A percentile compares a stretch with the other conserved stretches of the same genome.
phyloP scores from a whole-genome alignment of 1,140 invertebrate genomes.

The Scylla paramamosain region DNA sequence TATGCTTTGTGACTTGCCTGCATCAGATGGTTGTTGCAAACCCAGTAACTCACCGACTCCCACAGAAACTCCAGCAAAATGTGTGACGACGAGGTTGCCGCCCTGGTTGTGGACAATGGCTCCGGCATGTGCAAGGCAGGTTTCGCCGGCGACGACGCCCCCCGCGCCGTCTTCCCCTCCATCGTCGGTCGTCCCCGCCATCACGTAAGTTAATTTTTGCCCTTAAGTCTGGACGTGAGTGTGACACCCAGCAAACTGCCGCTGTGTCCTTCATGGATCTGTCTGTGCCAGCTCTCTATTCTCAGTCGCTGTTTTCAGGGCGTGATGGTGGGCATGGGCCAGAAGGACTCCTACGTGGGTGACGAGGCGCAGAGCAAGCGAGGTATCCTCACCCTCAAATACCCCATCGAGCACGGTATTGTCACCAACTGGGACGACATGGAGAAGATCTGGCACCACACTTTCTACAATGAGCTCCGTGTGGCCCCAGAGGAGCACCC shows the following conservation, averaged over 20 bases:
- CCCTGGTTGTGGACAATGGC: slow-evolving; percentile 58
- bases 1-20: too few species aligned
- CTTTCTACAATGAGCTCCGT: slow-evolving; percentile 96
- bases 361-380: slow-evolving; percentile 96
- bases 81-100: slow-evolving; percentile 55
- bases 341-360: slow-evolving; percentile 93
- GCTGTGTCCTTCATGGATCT: not conserved
- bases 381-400: slow-evolving; percentile 94
- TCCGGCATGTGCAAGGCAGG: slow-evolving; percentile 54
- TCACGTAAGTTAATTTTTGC: not conserved
- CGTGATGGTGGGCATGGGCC: slow-evolving; percentile 97
- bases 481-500: slow-evolving; percentile 97
- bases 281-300: not conserved
- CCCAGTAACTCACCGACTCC: too few species aligned
- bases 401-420: slow-evolving; percentile 97
- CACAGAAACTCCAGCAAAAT: slow-evolving; percentile 19
- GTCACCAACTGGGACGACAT: slow-evolving; percentile 98
- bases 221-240: not conserved
- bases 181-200: slow-evolving; percentile 31
- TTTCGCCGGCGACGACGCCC: slow-evolving; percentile 49
- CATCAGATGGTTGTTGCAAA: too few species aligned
- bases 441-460: slow-evolving; percentile 98
- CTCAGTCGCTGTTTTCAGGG: slow-evolving; percentile 29
- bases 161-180: slow-evolving; percentile 50
- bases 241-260: not conserved